A percentile compares a stretch with the other conserved stretches of the same genome.
These are phyloP conservation scores for Epinephelus awoara DNA, from an alignment of 2,797 vertebrate genomes.

Conservation along the genomic window DNA sequence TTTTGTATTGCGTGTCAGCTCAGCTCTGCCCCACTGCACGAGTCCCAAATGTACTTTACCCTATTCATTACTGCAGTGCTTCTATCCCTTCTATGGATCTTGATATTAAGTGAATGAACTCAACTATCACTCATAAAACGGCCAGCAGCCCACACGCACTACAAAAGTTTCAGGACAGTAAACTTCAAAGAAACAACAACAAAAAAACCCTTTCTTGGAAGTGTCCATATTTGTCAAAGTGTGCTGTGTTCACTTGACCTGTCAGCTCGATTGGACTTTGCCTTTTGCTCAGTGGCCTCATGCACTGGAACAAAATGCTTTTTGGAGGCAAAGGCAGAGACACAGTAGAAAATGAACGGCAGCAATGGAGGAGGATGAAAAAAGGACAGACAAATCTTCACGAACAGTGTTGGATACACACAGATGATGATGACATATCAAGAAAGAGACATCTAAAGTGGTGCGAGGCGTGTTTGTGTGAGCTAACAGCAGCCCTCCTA, in stretches of 20 bases:
- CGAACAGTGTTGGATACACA: not conserved
- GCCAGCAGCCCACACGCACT: slow-evolving; percentile 26
- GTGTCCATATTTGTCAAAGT: slow-evolving; percentile 60
- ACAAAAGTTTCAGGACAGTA: slow-evolving; percentile 35
- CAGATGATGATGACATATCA: slow-evolving; percentile 41
- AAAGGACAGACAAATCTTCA: slow-evolving; percentile 4
- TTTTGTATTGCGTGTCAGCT: slow-evolving; percentile 4
- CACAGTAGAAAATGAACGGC: slow-evolving; percentile 33
- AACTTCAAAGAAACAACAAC: slow-evolving; percentile 17
- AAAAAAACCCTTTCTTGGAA: slow-evolving; percentile 30
- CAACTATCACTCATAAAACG: slow-evolving; percentile 58
- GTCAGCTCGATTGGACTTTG: slow-evolving; percentile 59
- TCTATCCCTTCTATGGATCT: slow-evolving; percentile 33
- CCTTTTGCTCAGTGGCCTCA: slow-evolving; percentile 39
- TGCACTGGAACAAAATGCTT: slow-evolving; percentile 47
- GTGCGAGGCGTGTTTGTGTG: slow-evolving; percentile 27
- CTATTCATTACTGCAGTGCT: slow-evolving; percentile 39
- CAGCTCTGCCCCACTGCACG: slow-evolving; percentile 26
- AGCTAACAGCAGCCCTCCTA: not conserved
- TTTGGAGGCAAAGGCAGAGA: slow-evolving; percentile 28
- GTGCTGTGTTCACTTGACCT: slow-evolving; percentile 44
- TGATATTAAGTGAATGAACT: slow-evolving; percentile 66
- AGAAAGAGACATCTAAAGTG: slow-evolving; percentile 36
- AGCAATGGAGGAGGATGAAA: slow-evolving; percentile 22
- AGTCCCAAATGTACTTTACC: slow-evolving; percentile 20